Evolutionary conservation across 2,113 vertebrate genomes (phyloP), one percentile per base, ranked within the genome.

Genomic region (Ammospiza caudacuta): DNA sequence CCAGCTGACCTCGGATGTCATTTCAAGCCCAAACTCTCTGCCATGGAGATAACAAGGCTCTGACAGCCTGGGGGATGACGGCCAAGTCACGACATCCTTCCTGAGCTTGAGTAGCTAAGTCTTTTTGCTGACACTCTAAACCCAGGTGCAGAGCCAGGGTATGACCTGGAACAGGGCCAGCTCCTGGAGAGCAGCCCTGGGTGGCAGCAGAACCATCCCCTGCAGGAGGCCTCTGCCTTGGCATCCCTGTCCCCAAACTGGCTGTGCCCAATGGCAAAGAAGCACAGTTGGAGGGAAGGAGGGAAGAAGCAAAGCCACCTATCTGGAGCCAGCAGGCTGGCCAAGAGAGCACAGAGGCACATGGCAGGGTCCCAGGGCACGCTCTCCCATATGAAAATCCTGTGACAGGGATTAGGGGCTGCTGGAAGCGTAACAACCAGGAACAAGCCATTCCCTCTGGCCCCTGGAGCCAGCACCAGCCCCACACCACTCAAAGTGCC

Each of bases 401-500:
- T 52, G 92, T 89, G 91, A 94, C 79, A 46, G 31, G 80, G 88
- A 91, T 94, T 94, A 93, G n/a, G 27, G 37, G 39, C 14, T 75
- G 61, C 46, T 82, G 73, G 39, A 89, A 93, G 55, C n/a, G 69
- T 4, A 62, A 74, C 39, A 89, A 70, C 37, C 0, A 0, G 72
- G 47, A 77, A 70, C 22, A 47, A 93, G 29, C 27, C 2, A 2
- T 70, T 88, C 10, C 41, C 23, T 83, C 20, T 9, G 2, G 9
- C 39, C 14, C 29, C 68, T 2, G 5, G 55, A 69, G 75, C 37
- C 88, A 51, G 63, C 41, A 73, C 25, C 58, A 74, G 41, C 20
- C 61, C 15, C 1, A 4, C 5, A 0, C 35, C 2, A 7, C 90
- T 88, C 76, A 15, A n/a, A 69, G 55, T 1, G 0, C 58, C 41